These are phyloP conservation scores for Zeugodacus cucurbitae DNA, from an alignment of 1,140 invertebrate species.

Conservation along the genomic window DNA sequence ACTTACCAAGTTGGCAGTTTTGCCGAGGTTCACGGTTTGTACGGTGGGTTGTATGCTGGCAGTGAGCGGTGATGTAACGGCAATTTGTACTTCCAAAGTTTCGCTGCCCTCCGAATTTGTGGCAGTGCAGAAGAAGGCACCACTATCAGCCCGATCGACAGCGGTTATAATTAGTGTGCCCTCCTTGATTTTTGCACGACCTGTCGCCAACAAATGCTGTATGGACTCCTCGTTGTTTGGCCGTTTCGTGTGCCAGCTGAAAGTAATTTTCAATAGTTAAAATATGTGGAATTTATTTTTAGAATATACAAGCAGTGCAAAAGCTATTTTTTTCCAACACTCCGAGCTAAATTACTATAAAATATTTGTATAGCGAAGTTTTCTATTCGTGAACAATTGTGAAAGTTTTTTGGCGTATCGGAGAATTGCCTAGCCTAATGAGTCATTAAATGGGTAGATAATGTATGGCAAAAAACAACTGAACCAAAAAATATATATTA, in stretches of 20 bases:
- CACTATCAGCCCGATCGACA: constrained; percentile 68
- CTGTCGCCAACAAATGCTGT: constrained; percentile 65
- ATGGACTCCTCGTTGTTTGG: constrained; percentile 68
- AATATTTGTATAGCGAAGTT: neutral
- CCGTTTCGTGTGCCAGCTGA: constrained; percentile 68
- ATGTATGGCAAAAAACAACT: too few relatives aligned
- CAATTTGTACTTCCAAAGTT: constrained; percentile 69
- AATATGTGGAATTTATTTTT: neutral
- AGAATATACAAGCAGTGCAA: neutral
- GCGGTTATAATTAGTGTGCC: constrained; percentile 69
- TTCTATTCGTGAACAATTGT: neutral
- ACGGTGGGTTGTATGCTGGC: constrained; percentile 68
- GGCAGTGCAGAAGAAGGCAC: constrained; percentile 69
- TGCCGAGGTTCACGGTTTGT: constrained; percentile 70
- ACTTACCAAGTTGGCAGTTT: constrained; percentile 70
- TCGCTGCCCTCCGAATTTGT: constrained; percentile 70
- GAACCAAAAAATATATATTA: too few relatives aligned
- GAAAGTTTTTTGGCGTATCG: neutral
- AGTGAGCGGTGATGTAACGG: constrained; percentile 67
- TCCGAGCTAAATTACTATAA: neutral
- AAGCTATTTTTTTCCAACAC: too few relatives aligned
- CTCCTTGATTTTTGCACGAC: constrained; percentile 68
- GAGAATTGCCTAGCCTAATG: neutral
- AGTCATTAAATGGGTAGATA: neutral
- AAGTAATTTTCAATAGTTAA: constrained; percentile 32